Evolutionary conservation across 2,113 vertebrate species (phyloP).

Genomic region (Todiramphus saurophagus): DNA sequence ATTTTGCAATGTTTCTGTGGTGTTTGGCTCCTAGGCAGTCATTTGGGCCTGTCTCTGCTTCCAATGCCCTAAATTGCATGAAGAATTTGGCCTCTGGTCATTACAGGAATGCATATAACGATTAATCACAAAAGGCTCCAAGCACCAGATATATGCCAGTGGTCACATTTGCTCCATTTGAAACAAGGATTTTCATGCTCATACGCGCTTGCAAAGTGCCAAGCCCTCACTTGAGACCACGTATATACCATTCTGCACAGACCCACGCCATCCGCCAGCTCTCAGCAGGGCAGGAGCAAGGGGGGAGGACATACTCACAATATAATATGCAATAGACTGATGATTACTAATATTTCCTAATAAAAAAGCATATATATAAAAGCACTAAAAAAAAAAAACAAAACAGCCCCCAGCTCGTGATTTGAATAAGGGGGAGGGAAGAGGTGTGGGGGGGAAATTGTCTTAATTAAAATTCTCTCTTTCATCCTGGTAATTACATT

Average conservation of each 20-base stretch:
- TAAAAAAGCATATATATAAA: not conserved
- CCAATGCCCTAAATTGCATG: not conserved
- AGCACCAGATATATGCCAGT: not conserved
- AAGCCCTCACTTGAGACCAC: not conserved
- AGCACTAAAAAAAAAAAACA: not conserved
- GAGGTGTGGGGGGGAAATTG: constrained; percentile 65
- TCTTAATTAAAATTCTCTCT: constrained; percentile 82
- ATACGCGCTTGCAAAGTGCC: not conserved
- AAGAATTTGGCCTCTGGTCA: constrained; percentile 18
- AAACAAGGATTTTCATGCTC: not conserved
- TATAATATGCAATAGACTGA: constrained; percentile 18
- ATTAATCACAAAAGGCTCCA: constrained; percentile 39
- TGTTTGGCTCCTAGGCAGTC: constrained; percentile 3
- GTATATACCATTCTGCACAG: not conserved
- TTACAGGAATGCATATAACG: constrained; percentile 12
- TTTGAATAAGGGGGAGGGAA: constrained; percentile 56
- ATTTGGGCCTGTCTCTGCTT: not conserved
- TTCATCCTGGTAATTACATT: constrained; percentile 79
- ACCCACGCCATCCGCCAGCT: not conserved
- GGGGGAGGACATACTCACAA: not conserved
- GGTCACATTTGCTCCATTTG: constrained; percentile 4
- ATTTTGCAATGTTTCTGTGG: not conserved
- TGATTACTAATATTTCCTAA: constrained; percentile 39
- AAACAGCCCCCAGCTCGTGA: constrained; percentile 30
- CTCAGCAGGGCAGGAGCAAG: not conserved